These are phyloP conservation scores for Morpho achilles DNA, from an alignment of 2,888 invertebrate species.

Conservation along the genomic window DNA sequence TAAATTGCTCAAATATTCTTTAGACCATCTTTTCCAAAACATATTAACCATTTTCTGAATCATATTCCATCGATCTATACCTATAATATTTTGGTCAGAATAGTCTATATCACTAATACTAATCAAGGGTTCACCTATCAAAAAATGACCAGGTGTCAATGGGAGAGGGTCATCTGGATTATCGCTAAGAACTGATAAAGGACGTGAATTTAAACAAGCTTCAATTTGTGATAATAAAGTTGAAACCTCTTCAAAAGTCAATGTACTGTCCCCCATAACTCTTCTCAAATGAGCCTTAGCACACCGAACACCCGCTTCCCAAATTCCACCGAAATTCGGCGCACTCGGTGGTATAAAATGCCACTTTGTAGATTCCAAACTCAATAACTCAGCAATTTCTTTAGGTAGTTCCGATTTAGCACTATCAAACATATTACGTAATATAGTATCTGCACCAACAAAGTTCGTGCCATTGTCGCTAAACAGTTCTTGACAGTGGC, in stretches of 20 bases:
- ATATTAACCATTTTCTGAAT: conserved; percentile 28
- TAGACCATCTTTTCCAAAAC: too few species aligned
- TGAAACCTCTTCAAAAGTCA: not conserved
- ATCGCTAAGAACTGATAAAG: conserved; percentile 16
- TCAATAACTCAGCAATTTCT: too few species aligned
- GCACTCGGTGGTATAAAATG: too few species aligned
- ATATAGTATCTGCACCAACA: not conserved
- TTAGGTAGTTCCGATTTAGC: not conserved
- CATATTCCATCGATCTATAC: conserved; percentile 25
- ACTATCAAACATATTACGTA: not conserved
- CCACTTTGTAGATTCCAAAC: too few species aligned
- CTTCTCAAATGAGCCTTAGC: too few species aligned
- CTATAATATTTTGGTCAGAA: conserved; percentile 1
- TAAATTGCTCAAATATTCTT: too few species aligned
- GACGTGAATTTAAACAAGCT: conserved; percentile 25
- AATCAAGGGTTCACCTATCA: conserved; percentile 27
- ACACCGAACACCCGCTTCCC: not conserved
- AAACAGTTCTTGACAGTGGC: too few species aligned
- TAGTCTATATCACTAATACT: conserved; percentile 20
- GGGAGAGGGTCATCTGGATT: too few species aligned
- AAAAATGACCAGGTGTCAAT: conserved; percentile 25
- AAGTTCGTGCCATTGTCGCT: not conserved
- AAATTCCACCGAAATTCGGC: not conserved
- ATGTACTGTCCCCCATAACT: too few species aligned
- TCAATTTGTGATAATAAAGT: conserved; percentile 19